A percentile compares a stretch with the other conserved stretches of the same genome.
phyloP scores from a whole-genome alignment of 1,140 invertebrate species.

The Drosophila nebulosa region DNA sequence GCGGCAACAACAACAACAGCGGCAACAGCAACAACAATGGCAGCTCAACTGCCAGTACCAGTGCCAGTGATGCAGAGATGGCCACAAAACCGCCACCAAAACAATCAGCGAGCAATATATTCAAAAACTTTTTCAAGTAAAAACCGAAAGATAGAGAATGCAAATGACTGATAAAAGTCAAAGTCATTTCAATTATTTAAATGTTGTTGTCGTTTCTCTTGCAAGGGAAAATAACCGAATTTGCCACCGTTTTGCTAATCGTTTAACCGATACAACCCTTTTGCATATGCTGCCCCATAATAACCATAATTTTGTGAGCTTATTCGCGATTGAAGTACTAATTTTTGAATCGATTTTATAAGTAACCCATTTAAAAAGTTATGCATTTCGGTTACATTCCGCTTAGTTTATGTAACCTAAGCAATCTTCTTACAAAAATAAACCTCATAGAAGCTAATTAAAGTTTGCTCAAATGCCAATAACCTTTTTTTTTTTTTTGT shows the following conservation, averaged over 20 bases:
- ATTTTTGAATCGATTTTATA: no score
- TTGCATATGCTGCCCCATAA: no score
- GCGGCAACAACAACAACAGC: neutral
- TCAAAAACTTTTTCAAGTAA: constrained; percentile 98
- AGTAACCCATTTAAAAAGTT: no score
- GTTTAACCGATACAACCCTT: no score
- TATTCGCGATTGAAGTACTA: no score
- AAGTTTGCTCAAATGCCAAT: no score
- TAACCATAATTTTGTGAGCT: no score
- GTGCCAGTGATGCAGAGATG: constrained; percentile 57
- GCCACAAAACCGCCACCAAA: constrained; percentile 63
- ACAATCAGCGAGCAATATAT: constrained; percentile 92
- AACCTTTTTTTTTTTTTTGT: constrained; percentile 2
- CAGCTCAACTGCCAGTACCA: constrained; percentile 82
- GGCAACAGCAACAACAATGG: constrained; percentile 35
- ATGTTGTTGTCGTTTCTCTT: constrained; percentile 18
- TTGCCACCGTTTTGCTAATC: no score
- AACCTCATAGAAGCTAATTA: no score
- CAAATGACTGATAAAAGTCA: neutral
- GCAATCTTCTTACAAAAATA: no score
- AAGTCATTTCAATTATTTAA: constrained; percentile 10
- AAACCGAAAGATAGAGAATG: neutral
- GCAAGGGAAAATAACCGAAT: neutral
- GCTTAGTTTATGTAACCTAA: no score
- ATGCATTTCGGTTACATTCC: no score